Evolutionary conservation across 2,113 vertebrate genomes (phyloP).

Genomic region (Serinus canaria): DNA sequence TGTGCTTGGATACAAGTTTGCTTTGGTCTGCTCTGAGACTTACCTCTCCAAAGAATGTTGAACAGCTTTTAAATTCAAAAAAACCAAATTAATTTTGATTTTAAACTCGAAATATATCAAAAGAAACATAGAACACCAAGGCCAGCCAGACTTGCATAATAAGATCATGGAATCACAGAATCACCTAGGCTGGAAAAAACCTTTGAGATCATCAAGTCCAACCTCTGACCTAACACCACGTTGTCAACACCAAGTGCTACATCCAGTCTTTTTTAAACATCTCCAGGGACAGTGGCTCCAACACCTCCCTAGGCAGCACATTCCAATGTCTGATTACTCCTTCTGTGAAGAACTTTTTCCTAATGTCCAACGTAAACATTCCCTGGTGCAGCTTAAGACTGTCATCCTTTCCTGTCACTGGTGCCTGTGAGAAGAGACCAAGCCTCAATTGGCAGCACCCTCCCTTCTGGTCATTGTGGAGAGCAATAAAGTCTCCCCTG

Average conservation of each 20-base stretch:
- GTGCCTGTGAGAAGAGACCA: rapidly evolving
- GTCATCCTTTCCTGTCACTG: background rate
- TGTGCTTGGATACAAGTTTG: background rate
- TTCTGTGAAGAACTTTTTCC: background rate
- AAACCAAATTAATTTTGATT: background rate
- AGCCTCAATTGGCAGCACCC: no score
- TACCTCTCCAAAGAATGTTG: background rate
- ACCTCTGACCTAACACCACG: background rate
- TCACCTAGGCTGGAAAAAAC: background rate
- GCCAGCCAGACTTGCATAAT: background rate
- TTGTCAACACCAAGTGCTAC: background rate
- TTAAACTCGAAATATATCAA: background rate
- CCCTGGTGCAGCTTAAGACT: background rate
- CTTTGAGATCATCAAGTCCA: background rate
- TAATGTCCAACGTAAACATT: background rate
- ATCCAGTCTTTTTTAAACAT: background rate
- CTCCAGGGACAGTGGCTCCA: background rate
- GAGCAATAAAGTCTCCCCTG: background rate
- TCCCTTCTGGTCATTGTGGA: background rate
- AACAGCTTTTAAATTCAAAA: background rate
- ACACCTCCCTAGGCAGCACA: background rate
- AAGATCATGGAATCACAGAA: background rate
- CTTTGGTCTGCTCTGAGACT: background rate
- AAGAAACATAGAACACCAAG: background rate
- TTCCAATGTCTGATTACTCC: background rate